These are phyloP conservation scores for Petrophora chlorosata DNA, from an alignment of 2,888 invertebrate species.

Conservation along the genomic window DNA sequence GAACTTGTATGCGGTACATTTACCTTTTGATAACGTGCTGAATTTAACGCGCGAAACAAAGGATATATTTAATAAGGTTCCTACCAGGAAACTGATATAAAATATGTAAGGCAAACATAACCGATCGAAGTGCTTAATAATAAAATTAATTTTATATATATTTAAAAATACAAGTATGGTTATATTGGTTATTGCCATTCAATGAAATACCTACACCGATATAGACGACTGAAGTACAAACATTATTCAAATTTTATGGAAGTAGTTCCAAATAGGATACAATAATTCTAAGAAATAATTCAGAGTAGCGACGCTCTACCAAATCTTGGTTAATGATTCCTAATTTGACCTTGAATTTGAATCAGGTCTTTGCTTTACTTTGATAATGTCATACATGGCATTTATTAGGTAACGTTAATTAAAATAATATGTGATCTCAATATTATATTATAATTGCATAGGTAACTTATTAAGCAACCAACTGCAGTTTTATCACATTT, in stretches of 20 bases:
- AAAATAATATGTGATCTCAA: constrained; percentile 16
- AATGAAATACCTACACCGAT: constrained; percentile 22
- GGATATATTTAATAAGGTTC: too few species aligned
- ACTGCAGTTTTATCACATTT: too few species aligned
- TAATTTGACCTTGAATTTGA: constrained; percentile 37
- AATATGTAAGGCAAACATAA: background rate
- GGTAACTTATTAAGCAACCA: background rate
- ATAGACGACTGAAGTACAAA: constrained; percentile 27
- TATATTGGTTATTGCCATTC: constrained; percentile 6
- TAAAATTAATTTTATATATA: background rate
- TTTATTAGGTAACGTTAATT: constrained; percentile 22
- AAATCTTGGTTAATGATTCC: constrained; percentile 38
- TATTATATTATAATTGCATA: too few species aligned
- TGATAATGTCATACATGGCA: constrained; percentile 29
- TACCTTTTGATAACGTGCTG: background rate
- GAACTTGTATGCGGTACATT: constrained; percentile 9
- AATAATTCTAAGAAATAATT: constrained; percentile 34
- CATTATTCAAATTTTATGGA: constrained; percentile 40
- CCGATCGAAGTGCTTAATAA: background rate
- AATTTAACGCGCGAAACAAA: too few species aligned
- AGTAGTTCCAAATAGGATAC: constrained; percentile 36
- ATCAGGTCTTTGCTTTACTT: constrained; percentile 37
- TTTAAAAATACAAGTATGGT: constrained; percentile 8
- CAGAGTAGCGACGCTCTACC: constrained; percentile 34
- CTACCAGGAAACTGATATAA: background rate